Evolutionary conservation across 35 echinoderm and acorn worm genomes (phyloP), one percentile per base, ranked within the genome.

Genomic region (Acanthaster planci): DNA sequence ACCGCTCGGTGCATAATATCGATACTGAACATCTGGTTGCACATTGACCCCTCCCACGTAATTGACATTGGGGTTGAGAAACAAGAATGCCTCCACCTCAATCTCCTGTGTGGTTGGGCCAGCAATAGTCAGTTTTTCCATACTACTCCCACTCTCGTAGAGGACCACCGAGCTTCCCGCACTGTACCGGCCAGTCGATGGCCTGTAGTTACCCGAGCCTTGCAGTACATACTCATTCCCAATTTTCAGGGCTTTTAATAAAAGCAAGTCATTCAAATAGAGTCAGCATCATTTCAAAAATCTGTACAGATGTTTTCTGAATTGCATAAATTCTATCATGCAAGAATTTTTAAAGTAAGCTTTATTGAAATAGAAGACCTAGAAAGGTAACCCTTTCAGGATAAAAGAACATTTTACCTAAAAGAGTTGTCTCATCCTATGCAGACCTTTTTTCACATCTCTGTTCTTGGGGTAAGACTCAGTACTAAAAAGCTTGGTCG

Each of bases 1-100:
- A 31, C 64, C 64, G 9, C 64, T 52, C 1, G 89, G 82, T 57
- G 55, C 56, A 40, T 78, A 91, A 76, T 86, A 91, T 36, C 38
- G 76, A 37, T 91, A 91, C 0, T 67, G 37, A 42, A 91, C 72
- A 19, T 59, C 84, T 19, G 89, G 89, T 38, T 52, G 78, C 8
- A 91, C 83, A 22, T 91, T 85, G 19, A 90, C 82, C 15, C 82
- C 76, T 23, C 51, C 79, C 19, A 51, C 44, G 53, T 90, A 90
- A 9, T 58, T 85, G 27, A 82, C 82, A 40, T 50, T 60, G 12
- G 89, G 89, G 82, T 90, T 67, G 7, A 78, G 78, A 7, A 90
- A 34, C 1, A 90, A 76, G 36, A 78, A 90, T 12, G 82, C 89
- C 12, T 85, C 55, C 21, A 84, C 42, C 14, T 60, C 77, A 38